These are phyloP conservation scores for Austrofundulus limnaeus DNA, from an alignment of 2,113 vertebrate species.

Conservation along the genomic window DNA sequence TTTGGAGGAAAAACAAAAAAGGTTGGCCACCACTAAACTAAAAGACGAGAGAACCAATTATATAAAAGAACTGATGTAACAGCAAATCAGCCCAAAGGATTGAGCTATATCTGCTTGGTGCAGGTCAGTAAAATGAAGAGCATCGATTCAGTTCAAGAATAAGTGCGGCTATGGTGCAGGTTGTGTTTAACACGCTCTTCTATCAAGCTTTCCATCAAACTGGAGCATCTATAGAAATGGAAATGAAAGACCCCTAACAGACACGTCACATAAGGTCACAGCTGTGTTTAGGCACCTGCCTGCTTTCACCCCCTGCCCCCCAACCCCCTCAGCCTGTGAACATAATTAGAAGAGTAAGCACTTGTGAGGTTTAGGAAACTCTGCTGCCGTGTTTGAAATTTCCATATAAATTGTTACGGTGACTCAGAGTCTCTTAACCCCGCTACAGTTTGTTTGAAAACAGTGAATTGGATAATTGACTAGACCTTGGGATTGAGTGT, in stretches of 20 bases:
- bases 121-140: conserved; percentile 43
- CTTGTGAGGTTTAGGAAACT: conserved; percentile 62
- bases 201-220: conserved; percentile 40
- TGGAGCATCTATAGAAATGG: conserved; percentile 61
- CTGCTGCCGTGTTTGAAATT: conserved; percentile 52
- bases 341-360: conserved; percentile 66
- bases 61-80: conserved; percentile 7
- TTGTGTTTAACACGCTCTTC: conserved; percentile 43
- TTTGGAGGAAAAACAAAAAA: neutral
- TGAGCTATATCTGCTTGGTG: conserved; percentile 34
- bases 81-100: conserved; percentile 2
- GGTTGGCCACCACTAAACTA: neutral
- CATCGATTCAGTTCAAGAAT: conserved; percentile 16
- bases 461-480: conserved; percentile 49
- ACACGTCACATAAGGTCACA: conserved; percentile 56
- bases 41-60: conserved; percentile 11
- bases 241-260: conserved; percentile 60
- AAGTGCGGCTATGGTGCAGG: conserved; percentile 24
- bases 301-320: conserved; percentile 50
- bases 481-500: conserved; percentile 48
- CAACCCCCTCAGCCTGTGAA: conserved; percentile 12
- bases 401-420: conserved; percentile 64
- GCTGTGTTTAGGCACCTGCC: conserved; percentile 75
- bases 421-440: conserved; percentile 64
- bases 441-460: conserved; percentile 47